These are phyloP conservation scores for cat (Felis catus) DNA, from an alignment of 2,113 vertebrate genomes.

Conservation along the genomic window DNA sequence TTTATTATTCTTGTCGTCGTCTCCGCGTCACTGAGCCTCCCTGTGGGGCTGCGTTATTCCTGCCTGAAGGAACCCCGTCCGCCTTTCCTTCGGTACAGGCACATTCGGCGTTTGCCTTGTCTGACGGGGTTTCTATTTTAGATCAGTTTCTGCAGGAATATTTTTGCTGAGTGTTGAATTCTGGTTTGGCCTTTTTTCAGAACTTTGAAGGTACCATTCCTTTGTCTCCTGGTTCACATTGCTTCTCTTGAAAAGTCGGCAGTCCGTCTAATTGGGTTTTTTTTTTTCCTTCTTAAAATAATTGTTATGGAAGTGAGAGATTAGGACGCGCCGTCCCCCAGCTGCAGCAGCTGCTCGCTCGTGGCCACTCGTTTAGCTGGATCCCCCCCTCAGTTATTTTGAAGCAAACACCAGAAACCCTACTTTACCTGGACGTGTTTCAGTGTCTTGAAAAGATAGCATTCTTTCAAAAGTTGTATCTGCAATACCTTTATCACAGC, in stretches of 20 bases:
- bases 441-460: neutral
- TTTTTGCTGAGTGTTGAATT: neutral
- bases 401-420: neutral
- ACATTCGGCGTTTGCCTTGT: neutral
- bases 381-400: neutral
- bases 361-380: rapidly evolving
- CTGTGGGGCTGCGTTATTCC: rapidly evolving
- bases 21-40: rapidly evolving
- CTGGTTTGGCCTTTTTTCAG: neutral
- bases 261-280: rapidly evolving
- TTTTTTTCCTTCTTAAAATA: neutral
- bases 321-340: too few species aligned
- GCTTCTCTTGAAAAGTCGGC: neutral
- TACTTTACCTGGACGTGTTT: too few species aligned
- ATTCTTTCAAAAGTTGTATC: neutral
- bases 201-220: neutral
- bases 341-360: rapidly evolving
- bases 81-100: rapidly evolving
- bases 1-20: rapidly evolving
- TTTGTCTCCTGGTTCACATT: neutral
- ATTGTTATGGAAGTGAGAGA: neutral
- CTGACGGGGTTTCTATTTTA: neutral
- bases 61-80: rapidly evolving
- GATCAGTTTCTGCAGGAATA: neutral
- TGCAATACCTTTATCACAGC: too few species aligned